Conservation (phyloP, 2,888 invertebrate genomes). For the Amphimallon solstitiale region DNA sequence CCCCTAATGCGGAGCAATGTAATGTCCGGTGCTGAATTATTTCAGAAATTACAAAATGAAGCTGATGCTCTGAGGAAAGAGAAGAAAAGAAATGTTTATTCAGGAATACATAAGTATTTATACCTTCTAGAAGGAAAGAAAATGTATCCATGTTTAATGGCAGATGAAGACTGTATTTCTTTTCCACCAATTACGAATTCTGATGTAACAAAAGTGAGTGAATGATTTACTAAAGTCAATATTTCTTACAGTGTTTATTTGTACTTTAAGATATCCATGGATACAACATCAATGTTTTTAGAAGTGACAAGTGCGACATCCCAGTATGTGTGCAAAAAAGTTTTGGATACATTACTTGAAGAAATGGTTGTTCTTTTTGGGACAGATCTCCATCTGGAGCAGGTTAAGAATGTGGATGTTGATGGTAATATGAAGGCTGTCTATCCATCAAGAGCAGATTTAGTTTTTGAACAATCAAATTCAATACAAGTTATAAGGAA, state of each 20-base stretch:
- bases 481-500: constrained; percentile 28
- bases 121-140: constrained; percentile 80
- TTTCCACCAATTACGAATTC: constrained; percentile 90
- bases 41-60: constrained; percentile 75
- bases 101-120: constrained; percentile 86
- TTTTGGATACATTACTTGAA: constrained; percentile 74
- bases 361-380: constrained; percentile 69
- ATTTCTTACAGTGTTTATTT: background rate
- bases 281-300: constrained; percentile 74
- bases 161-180: constrained; percentile 77
- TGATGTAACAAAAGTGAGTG: constrained; percentile 77
- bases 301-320: constrained; percentile 81
- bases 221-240: background rate
- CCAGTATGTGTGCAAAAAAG: constrained; percentile 72
- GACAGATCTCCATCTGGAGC: constrained; percentile 66
- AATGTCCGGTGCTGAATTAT: constrained; percentile 74
- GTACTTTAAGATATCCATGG: constrained; percentile 70
- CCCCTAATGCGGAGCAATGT: constrained; percentile 72
- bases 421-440: constrained; percentile 76
- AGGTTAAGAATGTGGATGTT: constrained; percentile 77
- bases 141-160: constrained; percentile 77
- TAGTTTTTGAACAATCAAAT: constrained; percentile 52
- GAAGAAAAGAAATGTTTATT: constrained; percentile 83
- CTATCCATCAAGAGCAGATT: constrained; percentile 82
- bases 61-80: constrained; percentile 84